Evolutionary conservation across 2,888 invertebrate genomes (phyloP).

Genomic region (Mesorhabditis belari): DNA sequence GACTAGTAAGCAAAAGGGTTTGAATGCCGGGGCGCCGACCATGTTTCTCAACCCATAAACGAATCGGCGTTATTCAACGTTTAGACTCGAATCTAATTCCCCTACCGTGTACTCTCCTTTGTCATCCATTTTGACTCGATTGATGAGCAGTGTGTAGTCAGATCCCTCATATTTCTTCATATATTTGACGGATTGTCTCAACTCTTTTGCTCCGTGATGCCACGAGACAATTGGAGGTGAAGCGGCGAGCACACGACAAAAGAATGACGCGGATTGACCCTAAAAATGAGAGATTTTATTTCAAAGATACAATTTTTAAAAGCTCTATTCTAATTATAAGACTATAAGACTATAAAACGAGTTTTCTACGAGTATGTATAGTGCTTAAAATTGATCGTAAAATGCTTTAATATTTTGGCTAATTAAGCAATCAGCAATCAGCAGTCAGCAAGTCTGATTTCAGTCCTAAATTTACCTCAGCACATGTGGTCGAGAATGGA

Average conservation of each 20-base stretch:
- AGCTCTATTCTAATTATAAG: no score
- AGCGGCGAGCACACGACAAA: conserved; percentile 85
- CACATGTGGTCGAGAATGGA: conserved; percentile 71
- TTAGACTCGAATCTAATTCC: no score
- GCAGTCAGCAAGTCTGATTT: background rate
- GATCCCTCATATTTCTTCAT: conserved; percentile 96
- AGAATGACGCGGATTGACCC: conserved; percentile 93
- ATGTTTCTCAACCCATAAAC: no score
- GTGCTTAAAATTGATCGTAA: no score
- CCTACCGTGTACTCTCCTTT: conserved; percentile 27
- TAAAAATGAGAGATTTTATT: no score
- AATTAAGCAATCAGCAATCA: background rate
- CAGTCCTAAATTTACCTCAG: background rate
- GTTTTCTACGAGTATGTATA: no score
- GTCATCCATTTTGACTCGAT: conserved; percentile 77
- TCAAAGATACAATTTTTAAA: no score
- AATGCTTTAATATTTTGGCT: background rate
- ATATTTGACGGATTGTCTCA: conserved; percentile 93
- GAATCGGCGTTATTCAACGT: no score
- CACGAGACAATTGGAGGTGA: conserved; percentile 91
- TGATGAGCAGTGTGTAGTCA: conserved; percentile 94
- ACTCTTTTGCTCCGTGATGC: conserved; percentile 84
- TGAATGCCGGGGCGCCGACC: no score
- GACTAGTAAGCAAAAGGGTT: no score
- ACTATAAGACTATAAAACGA: no score